Conservation (phyloP, 2,113 vertebrate species). For the Sclerurus mexicanus region DNA sequence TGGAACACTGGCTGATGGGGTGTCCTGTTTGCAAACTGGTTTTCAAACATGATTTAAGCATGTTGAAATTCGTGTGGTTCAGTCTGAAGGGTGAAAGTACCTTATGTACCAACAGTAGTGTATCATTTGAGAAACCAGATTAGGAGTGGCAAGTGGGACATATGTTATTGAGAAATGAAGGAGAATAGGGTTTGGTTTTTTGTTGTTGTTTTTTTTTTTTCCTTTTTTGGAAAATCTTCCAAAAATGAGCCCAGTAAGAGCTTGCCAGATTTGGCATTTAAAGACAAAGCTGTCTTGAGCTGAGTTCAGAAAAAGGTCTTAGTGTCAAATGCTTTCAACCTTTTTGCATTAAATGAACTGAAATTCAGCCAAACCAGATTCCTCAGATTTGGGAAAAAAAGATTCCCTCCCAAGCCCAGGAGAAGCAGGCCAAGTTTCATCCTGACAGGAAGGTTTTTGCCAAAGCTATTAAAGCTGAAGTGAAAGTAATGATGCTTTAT, state of each 20-base stretch:
- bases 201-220: fast-evolving
- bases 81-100: background rate
- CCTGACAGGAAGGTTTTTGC: conserved; percentile 2
- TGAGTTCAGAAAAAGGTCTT: conserved; percentile 50
- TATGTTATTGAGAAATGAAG: background rate
- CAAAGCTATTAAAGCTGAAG: conserved; percentile 53
- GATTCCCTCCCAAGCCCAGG: background rate
- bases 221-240: background rate
- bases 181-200: background rate
- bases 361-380: conserved; percentile 55
- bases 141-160: background rate
- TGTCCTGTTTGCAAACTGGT: background rate
- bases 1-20: background rate
- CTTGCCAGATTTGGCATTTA: background rate
- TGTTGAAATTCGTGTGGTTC: background rate
- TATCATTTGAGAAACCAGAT: background rate
- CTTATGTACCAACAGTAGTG: background rate
- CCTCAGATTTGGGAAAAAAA: background rate
- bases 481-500: conserved; percentile 37
- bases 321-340: conserved; percentile 26
- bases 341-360: conserved; percentile 25
- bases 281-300: conserved; percentile 30
- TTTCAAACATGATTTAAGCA: background rate
- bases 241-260: background rate
- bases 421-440: conserved; percentile 37